Evolutionary conservation across 2,888 invertebrate genomes (phyloP).

Genomic region (Aspidapion aeneum): DNA sequence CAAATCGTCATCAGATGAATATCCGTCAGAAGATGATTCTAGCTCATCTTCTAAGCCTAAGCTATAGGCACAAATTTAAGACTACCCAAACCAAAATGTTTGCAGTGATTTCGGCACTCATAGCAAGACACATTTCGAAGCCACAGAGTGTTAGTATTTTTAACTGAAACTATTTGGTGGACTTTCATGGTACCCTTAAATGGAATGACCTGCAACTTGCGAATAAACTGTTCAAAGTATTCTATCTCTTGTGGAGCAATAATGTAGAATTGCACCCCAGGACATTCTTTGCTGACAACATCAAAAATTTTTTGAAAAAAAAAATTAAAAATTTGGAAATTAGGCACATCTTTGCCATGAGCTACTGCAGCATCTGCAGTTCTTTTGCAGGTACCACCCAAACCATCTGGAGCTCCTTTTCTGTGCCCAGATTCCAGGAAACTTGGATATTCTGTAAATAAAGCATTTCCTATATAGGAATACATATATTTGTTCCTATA

Average conservation of each 20-base stretch:
- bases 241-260: not conserved
- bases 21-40: too few species aligned
- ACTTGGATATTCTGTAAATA: not conserved
- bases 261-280: not conserved
- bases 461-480: not conserved
- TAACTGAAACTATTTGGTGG: not conserved
- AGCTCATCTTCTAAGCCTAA: too few species aligned
- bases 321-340: not conserved
- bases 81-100: not conserved
- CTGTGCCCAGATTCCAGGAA: slow-evolving; percentile 11
- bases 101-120: not conserved
- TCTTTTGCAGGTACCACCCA: slow-evolving; percentile 9
- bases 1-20: too few species aligned
- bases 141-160: not conserved
- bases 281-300: not conserved
- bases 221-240: not conserved
- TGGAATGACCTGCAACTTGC: not conserved
- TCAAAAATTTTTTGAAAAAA: not conserved
- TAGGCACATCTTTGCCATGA: not conserved
- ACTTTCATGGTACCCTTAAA: slow-evolving; percentile 9
- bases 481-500: slow-evolving; percentile 6
- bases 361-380: slow-evolving; percentile 1
- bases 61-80: not conserved
- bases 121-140: not conserved
- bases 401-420: slow-evolving; percentile 11